Evolutionary conservation across 1,140 invertebrate species (phyloP), one percentile per base, ranked within the genome.

Genomic region (Rhopalosiphum padi): DNA sequence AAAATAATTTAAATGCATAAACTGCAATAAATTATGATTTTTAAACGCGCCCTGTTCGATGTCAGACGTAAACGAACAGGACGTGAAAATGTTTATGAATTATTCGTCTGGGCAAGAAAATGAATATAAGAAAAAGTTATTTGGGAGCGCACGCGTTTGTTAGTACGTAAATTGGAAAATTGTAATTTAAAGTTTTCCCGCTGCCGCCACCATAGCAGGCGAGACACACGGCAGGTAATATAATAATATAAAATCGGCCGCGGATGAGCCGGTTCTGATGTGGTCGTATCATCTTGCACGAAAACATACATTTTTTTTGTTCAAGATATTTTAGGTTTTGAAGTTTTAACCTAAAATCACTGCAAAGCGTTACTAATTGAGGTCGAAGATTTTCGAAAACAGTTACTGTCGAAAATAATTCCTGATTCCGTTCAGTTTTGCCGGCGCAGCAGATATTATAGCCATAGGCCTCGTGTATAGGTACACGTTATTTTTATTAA

Each of bases 131-230:
- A 86, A 43, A 86, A 86, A 86, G 37, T 86, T 86, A 86, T 41
- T 25, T 4, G 9, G 41, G 30, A 18, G 11, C 0, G 60, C 1
- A n/a, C 15, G n/a, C 30, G 11, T 68, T 68, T 68, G 11, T 25
- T 37, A 7, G 83, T 11, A 25, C 37, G 41, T 15, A 86, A 86
- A 86, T 86, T 86, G 41, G 83, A 86, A 86, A 86, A 86, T 86
- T 86, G 37, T 86, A 86, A 86, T 86, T 43, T 86, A 86, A 86
- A 86, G 83, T 86, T 86, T 86, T 43, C 37, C 23, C 4, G 9
- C 3, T 41, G 3, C 41, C 37, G 23, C 41, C 22, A 5, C 6
- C 8, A 1, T 25, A 18, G 60, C 15, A 4, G 30, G 30, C 0
- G n/a, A 77, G 18, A 77, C 60, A n/a, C n/a, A 15, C 5, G 60